Percentiles rank a stretch among this genome's conserved stretches.
Conservation (phyloP, 2,888 invertebrate genomes). For the Habrosyne pyritoides region DNA sequence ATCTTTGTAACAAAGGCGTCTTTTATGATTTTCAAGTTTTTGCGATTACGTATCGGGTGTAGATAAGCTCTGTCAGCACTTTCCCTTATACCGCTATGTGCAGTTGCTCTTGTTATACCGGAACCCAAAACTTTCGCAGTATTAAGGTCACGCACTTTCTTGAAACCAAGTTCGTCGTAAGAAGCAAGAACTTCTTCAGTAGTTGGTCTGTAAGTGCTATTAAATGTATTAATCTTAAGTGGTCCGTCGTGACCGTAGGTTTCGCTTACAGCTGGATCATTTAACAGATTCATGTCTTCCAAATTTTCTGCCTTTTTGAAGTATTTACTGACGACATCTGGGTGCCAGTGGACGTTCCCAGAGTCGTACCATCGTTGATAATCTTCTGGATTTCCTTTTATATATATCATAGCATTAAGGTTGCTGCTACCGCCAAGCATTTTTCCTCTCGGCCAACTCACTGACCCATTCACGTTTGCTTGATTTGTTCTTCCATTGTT, state of each 20-base stretch:
- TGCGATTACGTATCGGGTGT: slow-evolving; percentile 12
- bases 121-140: slow-evolving; percentile 66
- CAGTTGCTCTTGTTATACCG: slow-evolving; percentile 67
- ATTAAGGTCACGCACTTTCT: slow-evolving; percentile 54
- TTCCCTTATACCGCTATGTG: slow-evolving; percentile 65
- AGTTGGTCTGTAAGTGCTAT: slow-evolving; percentile 57
- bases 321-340: slow-evolving; percentile 66
- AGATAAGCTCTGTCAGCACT: slow-evolving; percentile 80
- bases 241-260: slow-evolving; percentile 65
- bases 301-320: slow-evolving; percentile 74
- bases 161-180: slow-evolving; percentile 67
- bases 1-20: slow-evolving; percentile 76
- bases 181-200: slow-evolving; percentile 48
- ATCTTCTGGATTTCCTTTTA: slow-evolving; percentile 76
- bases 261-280: slow-evolving; percentile 26
- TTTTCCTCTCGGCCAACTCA: slow-evolving; percentile 85
- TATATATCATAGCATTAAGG: slow-evolving; percentile 83
- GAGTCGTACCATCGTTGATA: slow-evolving; percentile 78
- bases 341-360: slow-evolving; percentile 79
- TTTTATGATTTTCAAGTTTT: slow-evolving; percentile 60
- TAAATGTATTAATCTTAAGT: slow-evolving; percentile 64
- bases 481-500: slow-evolving; percentile 88
- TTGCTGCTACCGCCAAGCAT: slow-evolving; percentile 83
- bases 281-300: slow-evolving; percentile 33
- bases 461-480: slow-evolving; percentile 73